Conservation (phyloP, 2,113 vertebrate genomes). For the Megaceryle maxima region DNA sequence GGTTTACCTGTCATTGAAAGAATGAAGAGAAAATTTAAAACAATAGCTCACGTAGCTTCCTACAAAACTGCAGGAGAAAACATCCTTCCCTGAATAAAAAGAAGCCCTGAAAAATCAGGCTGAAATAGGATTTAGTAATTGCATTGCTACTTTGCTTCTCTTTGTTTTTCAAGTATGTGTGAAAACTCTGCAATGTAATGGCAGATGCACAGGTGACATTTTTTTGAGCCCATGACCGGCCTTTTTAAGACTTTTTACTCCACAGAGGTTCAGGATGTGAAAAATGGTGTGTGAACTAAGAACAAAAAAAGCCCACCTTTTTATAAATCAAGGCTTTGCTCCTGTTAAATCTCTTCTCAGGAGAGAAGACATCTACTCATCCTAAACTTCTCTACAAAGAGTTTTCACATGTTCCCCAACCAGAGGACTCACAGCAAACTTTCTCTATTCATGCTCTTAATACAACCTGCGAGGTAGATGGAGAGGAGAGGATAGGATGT, state of each 20-base stretch:
- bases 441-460: background rate
- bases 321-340: background rate
- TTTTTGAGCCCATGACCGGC: background rate
- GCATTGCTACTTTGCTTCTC: background rate
- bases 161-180: background rate
- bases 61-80: background rate
- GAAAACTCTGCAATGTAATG: background rate
- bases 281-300: background rate
- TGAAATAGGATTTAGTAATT: background rate
- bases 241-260: background rate
- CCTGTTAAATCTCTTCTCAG: background rate
- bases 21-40: slow-evolving; percentile 2
- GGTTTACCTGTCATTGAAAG: slow-evolving; percentile 19
- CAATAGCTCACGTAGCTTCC: background rate
- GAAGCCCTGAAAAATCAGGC: accelerated
- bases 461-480: background rate
- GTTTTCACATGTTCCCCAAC: background rate
- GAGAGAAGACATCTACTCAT: background rate
- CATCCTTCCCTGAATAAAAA: background rate
- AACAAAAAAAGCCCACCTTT: background rate
- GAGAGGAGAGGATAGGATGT: background rate
- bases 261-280: background rate
- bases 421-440: background rate
- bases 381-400: background rate
- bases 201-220: background rate